These are phyloP conservation scores for Cecidostiba fungosa DNA, from an alignment of 2,888 invertebrate species.

Conservation along the genomic window DNA sequence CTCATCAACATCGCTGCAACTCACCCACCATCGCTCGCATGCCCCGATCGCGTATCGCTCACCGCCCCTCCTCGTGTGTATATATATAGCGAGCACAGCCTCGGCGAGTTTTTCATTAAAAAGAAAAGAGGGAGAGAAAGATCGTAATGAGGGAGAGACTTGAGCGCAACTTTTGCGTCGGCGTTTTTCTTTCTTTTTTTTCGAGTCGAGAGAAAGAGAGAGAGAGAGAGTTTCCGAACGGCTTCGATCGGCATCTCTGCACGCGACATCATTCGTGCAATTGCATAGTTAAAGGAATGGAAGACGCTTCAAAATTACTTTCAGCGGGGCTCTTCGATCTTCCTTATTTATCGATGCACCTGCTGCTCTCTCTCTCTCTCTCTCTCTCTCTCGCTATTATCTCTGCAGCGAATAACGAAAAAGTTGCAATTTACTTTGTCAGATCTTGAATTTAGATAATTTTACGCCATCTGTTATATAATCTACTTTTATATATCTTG, in stretches of 20 bases:
- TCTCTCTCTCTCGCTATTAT: background rate
- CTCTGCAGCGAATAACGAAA: background rate
- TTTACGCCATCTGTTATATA: too few species aligned
- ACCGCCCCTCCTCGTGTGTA: background rate
- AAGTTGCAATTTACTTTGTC: background rate
- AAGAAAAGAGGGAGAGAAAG: background rate
- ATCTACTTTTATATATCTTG: too few species aligned
- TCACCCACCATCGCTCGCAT: conserved; percentile 11
- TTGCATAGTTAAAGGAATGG: conserved; percentile 52
- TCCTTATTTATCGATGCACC: conserved; percentile 45
- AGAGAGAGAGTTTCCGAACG: background rate
- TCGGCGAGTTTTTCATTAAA: conserved; percentile 55
- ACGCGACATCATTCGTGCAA: conserved; percentile 62
- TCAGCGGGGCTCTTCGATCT: conserved; percentile 18
- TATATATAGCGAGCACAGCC: background rate
- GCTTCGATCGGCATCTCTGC: conserved; percentile 37
- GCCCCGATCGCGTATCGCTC: conserved; percentile 45
- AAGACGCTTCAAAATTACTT: conserved; percentile 49
- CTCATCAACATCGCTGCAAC: background rate
- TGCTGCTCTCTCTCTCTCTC: too few species aligned
- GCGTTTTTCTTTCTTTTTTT: conserved; percentile 4
- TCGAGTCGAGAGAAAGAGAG: background rate
- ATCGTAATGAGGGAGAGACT: conserved; percentile 36
- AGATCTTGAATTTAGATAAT: background rate
- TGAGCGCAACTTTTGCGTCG: conserved; percentile 37